These are phyloP conservation scores for Calcarius lapponicus DNA, from an alignment of 2,797 vertebrate genomes.

Conservation along the genomic window DNA sequence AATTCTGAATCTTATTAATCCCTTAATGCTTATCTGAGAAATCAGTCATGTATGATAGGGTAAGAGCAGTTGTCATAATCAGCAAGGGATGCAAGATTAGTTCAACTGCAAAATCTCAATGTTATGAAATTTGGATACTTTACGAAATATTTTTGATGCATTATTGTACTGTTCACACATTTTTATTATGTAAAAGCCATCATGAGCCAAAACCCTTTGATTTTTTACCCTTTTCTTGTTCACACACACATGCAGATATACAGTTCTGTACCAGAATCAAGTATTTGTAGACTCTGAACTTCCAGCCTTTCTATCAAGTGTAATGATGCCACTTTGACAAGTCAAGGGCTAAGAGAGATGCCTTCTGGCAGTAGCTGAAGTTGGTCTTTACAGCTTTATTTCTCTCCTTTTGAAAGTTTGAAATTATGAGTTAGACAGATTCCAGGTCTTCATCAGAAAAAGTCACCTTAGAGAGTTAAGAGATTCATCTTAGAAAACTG, in stretches of 20 bases:
- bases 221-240: not conserved
- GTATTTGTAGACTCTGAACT: not conserved
- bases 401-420: not conserved
- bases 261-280: not conserved
- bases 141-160: not conserved
- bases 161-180: not conserved
- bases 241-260: not conserved
- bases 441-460: not conserved
- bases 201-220: not conserved
- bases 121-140: not conserved
- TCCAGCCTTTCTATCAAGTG: not conserved
- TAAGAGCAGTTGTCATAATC: not conserved
- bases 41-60: not conserved
- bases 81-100: not conserved
- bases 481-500: not conserved
- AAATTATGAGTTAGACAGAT: not conserved
- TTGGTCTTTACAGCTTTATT: not conserved
- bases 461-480: not conserved
- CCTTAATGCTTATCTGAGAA: slow-evolving; percentile 5
- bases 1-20: not conserved
- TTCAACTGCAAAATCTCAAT: not conserved
- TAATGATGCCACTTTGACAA: not conserved
- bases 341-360: not conserved
- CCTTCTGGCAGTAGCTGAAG: not conserved
- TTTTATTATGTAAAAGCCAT: not conserved